Conservation (phyloP, 30 jellyfish, hydroid and myxozoan species). For the Aurelia sp. region DNA sequence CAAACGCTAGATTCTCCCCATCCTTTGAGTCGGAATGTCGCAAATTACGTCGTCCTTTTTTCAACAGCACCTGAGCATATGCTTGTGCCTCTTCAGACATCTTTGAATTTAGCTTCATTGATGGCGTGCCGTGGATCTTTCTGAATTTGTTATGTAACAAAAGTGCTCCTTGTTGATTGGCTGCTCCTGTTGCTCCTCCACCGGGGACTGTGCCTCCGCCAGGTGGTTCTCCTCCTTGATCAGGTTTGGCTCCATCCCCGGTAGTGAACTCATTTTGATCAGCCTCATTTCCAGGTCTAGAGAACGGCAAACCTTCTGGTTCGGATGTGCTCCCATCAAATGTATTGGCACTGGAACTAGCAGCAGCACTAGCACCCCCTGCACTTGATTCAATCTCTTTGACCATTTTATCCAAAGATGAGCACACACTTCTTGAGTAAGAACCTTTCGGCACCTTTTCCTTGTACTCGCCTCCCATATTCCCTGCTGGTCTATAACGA, state of each 20-base stretch:
- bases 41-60: conserved; percentile 50
- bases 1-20: conserved; percentile 91
- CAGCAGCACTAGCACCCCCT: conserved; percentile 2
- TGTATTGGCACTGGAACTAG: not conserved
- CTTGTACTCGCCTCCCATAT: conserved; percentile 60
- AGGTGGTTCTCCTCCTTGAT: not conserved
- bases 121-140: conserved; percentile 82
- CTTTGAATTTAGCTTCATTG: conserved; percentile 62
- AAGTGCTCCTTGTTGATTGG: conserved; percentile 63
- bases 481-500: conserved; percentile 72
- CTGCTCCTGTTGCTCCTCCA: conserved; percentile 22
- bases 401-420: conserved; percentile 22
- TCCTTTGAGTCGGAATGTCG: conserved; percentile 21
- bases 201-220: not conserved
- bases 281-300: too few relatives aligned
- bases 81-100: conserved; percentile 86
- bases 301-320: too few relatives aligned
- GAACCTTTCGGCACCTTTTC: conserved; percentile 70
- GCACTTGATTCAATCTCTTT: conserved; percentile 35
- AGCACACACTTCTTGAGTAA: conserved; percentile 22
- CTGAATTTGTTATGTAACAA: conserved; percentile 92
- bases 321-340: too few relatives aligned
- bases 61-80: conserved; percentile 83
- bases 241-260: conserved; percentile 18
- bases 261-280: not conserved